Evolutionary conservation across 2,113 vertebrate genomes (phyloP), one percentile per base, ranked within the genome.

Genomic region (Heptranchias perlo): DNA sequence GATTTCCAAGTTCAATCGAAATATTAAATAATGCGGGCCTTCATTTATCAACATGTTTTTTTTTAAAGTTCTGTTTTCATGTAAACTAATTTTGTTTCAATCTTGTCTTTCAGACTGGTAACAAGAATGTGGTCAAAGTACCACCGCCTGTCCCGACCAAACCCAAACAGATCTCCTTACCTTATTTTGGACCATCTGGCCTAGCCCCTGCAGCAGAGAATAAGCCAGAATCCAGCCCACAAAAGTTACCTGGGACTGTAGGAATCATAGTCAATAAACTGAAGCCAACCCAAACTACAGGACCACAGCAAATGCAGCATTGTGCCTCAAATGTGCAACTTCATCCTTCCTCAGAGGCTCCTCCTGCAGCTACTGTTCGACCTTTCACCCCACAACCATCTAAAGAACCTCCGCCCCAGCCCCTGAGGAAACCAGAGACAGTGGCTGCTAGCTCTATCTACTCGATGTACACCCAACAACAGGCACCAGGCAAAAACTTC

Each of bases 81-180:
- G 8, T 95, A 35, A 92, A 21, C 28, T 86, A 23, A 97, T 44
- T 73, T 87, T 7, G 21, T 52, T 28, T 82, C 61, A 52, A 73
- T 87, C 1, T 96, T 89, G 64, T 96, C 14, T 98, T 94, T 95
- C 97, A 99, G 99, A 97, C 96, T 96, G 97, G 97, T 69, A 98
- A 97, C 95, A 99, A 98, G 97, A 98, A 97, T 76, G 97, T 98
- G 11, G 97, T 98, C 14, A 99, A 99, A 97, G 98, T 99, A 62
- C 99, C 99, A 52, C 99, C 99, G 35, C 99, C 99, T 25, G 99
- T 99, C 28, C 98, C 99, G 82, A 98, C 98, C 96, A 99, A 99
- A 97, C 99, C 99, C 5, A 99, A 99, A 97, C 98, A 99, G 96
- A 97, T 98, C 96, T 98, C 97, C 96, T 96, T 98, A 96, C 98